Evolutionary conservation across 2,888 invertebrate species (phyloP), one percentile per base, ranked within the genome.

Genomic region (Zeuzera pyrina): DNA sequence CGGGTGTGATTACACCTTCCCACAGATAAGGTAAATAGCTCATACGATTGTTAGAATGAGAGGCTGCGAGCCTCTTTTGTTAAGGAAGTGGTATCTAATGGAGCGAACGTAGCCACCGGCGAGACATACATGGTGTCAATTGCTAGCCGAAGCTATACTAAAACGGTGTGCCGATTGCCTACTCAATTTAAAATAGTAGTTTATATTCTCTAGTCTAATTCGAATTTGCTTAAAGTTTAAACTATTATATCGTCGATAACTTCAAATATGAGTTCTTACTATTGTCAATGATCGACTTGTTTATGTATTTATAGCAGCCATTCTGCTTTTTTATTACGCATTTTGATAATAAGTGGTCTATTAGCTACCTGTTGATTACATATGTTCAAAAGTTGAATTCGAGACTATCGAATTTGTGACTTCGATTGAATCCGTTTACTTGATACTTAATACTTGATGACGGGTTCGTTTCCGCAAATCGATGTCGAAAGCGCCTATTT

Each of bases 1-100:
- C 68, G 64, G 54, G 64, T 76, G 72, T 77, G 78, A 83, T 81
- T 77, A 72, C 63, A 55, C 57, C 57, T 52, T 52, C 54, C 54
- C 63, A 72, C 81, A 68, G 78, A 79, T 81, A 83, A 81, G 81
- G 81, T 73, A 83, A 83, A 83, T 81, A 79, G 81, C 77, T 81
- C 81, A 78, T 81, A 81, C 78, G 79, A 79, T 83, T 72, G 79
- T 73, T 69, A 61, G 70, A 76, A 76, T 74, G 66, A 71, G 67
- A 67, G 68, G 62, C 63, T 63, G 58, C 51, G 50, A 62, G 69
- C 73, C 69, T 66, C 78, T 74, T 78, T 81, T 79, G 79, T 81
- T 73, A 65, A 69, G 77, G 77, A 77, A 77, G 72, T 71, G 63
- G 62, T 64, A 53, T 57, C 71, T 78, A 78, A 79, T 76, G 72